phyloP scores from a whole-genome alignment of 2,797 vertebrate genomes.

The Staurois parvus region DNA sequence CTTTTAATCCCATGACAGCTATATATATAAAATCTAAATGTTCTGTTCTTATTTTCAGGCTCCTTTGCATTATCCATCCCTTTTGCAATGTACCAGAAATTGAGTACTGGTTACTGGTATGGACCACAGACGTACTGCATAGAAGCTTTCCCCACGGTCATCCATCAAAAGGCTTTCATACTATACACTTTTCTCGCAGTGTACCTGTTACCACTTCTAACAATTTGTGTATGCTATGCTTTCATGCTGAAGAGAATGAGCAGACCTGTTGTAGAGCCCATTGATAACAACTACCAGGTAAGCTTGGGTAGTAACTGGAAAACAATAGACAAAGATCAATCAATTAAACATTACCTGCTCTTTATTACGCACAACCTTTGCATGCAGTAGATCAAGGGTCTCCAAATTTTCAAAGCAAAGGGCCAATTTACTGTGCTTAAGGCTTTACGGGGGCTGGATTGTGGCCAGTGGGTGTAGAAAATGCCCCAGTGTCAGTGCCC shows the following conservation, averaged over 20 bases:
- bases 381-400: too few relatives aligned
- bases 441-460: too few relatives aligned
- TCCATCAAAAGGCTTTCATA: conserved; percentile 64
- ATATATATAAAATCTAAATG: neutral
- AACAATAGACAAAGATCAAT: neutral
- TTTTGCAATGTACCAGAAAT: conserved; percentile 65
- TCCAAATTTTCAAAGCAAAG: too few relatives aligned
- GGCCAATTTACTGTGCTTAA: too few relatives aligned
- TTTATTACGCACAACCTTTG: neutral
- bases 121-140: conserved; percentile 68
- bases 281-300: conserved; percentile 67
- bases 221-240: conserved; percentile 66
- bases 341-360: neutral
- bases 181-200: conserved; percentile 68
- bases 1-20: neutral
- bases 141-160: conserved; percentile 64
- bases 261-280: conserved; percentile 64
- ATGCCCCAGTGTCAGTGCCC: too few relatives aligned
- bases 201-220: conserved; percentile 67
- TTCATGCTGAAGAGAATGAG: conserved; percentile 66
- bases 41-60: conserved; percentile 53
- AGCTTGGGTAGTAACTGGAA: neutral
- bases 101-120: conserved; percentile 68
- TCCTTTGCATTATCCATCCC: conserved; percentile 66
- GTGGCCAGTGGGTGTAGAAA: too few relatives aligned